Evolutionary conservation across 2,113 vertebrate species (phyloP).

Genomic region (Scomber japonicus): DNA sequence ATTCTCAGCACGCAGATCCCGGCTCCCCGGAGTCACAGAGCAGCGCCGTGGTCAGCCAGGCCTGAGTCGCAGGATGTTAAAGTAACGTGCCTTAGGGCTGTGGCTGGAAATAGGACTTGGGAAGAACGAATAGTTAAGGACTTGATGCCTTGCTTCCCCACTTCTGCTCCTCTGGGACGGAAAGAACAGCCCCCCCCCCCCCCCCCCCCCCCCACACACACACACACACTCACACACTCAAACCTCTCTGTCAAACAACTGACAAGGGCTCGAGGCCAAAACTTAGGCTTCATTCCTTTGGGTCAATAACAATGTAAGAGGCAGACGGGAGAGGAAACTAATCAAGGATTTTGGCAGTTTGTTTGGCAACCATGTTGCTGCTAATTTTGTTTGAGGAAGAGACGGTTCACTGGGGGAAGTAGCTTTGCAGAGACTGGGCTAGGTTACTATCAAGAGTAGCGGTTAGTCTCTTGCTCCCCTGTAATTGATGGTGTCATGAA

Average conservation of each 20-base stretch:
- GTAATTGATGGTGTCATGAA: slow-evolving; percentile 53
- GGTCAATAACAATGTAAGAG: slow-evolving; percentile 57
- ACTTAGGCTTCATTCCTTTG: slow-evolving; percentile 23
- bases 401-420: slow-evolving; percentile 1
- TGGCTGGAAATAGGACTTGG: slow-evolving; percentile 60
- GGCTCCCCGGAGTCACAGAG: slow-evolving; percentile 41
- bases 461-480: slow-evolving; percentile 41
- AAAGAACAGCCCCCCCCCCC: slow-evolving; percentile 34
- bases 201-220: slow-evolving; percentile 26
- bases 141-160: slow-evolving; percentile 48
- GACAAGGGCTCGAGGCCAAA: slow-evolving; percentile 29
- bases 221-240: slow-evolving; percentile 31
- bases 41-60: slow-evolving; percentile 51
- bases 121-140: slow-evolving; percentile 41
- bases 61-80: slow-evolving; percentile 66
- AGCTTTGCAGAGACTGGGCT: slow-evolving; percentile 8
- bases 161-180: slow-evolving; percentile 24
- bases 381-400: slow-evolving; percentile 41
- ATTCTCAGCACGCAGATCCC: slow-evolving; percentile 14
- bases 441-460: slow-evolving; percentile 34
- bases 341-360: slow-evolving; percentile 53
- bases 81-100: slow-evolving; percentile 51
- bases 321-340: slow-evolving; percentile 44
- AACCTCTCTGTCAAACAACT: slow-evolving; percentile 45
- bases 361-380: slow-evolving; percentile 37